These are phyloP conservation scores for Agrilus cyanescens DNA, from an alignment of 2,888 invertebrate genomes.

Conservation along the genomic window DNA sequence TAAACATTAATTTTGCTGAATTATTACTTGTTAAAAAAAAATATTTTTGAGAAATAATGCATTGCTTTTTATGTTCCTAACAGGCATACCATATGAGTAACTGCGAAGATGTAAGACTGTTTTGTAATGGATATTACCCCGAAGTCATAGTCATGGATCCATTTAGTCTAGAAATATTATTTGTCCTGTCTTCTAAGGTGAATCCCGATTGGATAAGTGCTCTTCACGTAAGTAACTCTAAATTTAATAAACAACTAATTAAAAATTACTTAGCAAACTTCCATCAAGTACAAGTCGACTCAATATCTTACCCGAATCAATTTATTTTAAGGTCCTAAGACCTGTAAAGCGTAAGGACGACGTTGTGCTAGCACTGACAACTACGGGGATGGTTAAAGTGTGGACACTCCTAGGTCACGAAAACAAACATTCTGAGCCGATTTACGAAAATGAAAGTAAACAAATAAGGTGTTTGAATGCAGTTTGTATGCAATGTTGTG, in stretches of 20 bases:
- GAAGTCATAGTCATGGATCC: slow-evolving; percentile 97
- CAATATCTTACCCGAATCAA: too few species aligned
- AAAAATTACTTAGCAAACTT: background rate
- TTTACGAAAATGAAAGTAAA: slow-evolving; percentile 96
- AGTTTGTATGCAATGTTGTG: slow-evolving; percentile 83
- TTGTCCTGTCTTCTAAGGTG: slow-evolving; percentile 85
- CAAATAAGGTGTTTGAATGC: slow-evolving; percentile 92
- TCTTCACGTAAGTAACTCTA: slow-evolving; percentile 57
- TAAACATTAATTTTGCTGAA: too few species aligned
- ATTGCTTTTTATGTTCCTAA: too few species aligned
- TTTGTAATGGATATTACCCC: slow-evolving; percentile 97
- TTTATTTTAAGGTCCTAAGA: slow-evolving; percentile 42
- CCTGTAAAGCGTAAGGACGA: slow-evolving; percentile 80
- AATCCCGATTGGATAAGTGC: slow-evolving; percentile 99
- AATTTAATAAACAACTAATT: background rate
- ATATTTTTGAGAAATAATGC: too few species aligned
- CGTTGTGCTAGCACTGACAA: slow-evolving; percentile 88
- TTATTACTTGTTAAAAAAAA: too few species aligned
- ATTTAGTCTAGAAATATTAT: slow-evolving; percentile 82
- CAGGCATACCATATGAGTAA: slow-evolving; percentile 78
- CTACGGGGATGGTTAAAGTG: slow-evolving; percentile 92
- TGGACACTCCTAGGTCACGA: slow-evolving; percentile 90
- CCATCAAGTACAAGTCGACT: too few species aligned
- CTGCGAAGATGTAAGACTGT: slow-evolving; percentile 71
- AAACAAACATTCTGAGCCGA: slow-evolving; percentile 72